A percentile compares a stretch with the other conserved stretches of the same genome.
These are phyloP conservation scores for Tenebrio molitor DNA, from an alignment of 1,140 invertebrate genomes.

Conservation along the genomic window DNA sequence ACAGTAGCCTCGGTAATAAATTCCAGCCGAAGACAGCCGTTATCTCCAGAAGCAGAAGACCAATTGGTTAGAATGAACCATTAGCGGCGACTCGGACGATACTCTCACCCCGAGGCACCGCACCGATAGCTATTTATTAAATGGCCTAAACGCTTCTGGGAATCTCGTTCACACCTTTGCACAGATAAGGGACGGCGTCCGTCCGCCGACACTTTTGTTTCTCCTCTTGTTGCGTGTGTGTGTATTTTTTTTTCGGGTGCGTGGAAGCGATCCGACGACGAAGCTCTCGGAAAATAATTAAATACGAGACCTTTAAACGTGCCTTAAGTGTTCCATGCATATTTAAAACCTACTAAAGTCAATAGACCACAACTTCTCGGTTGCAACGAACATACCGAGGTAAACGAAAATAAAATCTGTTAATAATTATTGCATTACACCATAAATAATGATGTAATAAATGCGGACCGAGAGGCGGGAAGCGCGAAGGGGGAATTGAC, in stretches of 20 bases:
- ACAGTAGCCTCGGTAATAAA: slow-evolving; percentile 60
- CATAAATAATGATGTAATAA: slow-evolving; percentile 12
- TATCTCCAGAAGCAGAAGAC: slow-evolving; percentile 59
- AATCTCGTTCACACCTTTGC: slow-evolving; percentile 56
- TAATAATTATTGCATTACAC: slow-evolving; percentile 26
- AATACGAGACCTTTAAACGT: slow-evolving; percentile 46
- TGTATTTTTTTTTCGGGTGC: not conserved
- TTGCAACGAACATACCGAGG: slow-evolving; percentile 6
- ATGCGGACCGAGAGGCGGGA: no score
- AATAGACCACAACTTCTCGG: slow-evolving; percentile 38
- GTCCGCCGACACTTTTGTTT: no score
- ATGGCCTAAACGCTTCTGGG: slow-evolving; percentile 51
- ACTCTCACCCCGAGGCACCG: slow-evolving; percentile 50
- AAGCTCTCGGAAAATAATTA: slow-evolving; percentile 15
- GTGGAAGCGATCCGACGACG: not conserved
- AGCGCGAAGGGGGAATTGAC: no score
- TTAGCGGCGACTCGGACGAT: slow-evolving; percentile 56
- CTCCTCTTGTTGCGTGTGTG: no score
- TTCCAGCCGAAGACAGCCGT: slow-evolving; percentile 57
- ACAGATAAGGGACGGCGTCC: slow-evolving; percentile 43
- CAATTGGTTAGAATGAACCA: slow-evolving; percentile 62
- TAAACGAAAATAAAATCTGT: slow-evolving; percentile 25
- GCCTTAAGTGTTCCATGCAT: slow-evolving; percentile 42
- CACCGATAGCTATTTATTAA: slow-evolving; percentile 58
- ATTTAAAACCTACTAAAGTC: slow-evolving; percentile 50